Conservation (phyloP, 2,888 invertebrate species). For the Piscicola geometra region DNA sequence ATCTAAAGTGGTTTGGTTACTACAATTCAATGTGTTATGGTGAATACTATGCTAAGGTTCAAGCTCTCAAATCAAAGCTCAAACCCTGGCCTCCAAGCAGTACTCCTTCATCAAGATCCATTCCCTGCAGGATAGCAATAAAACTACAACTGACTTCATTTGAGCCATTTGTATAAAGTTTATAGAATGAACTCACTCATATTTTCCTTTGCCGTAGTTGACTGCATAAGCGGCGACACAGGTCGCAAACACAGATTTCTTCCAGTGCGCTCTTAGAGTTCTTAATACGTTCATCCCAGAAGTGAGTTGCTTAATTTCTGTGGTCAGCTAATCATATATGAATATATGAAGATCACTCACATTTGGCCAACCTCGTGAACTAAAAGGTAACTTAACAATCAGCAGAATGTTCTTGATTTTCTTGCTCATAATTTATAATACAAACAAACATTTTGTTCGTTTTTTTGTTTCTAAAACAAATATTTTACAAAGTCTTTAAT, state of each 20-base stretch:
- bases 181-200: not conserved
- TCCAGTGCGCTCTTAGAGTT: not conserved
- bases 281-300: not conserved
- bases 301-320: too few relatives aligned
- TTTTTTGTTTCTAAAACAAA: too few relatives aligned
- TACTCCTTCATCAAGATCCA: constrained; percentile 8
- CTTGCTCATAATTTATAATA: too few relatives aligned
- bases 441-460: too few relatives aligned
- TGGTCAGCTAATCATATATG: too few relatives aligned
- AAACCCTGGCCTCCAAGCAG: constrained; percentile 7
- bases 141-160: not conserved
- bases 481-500: too few relatives aligned
- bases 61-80: constrained; percentile 7
- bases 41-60: too few relatives aligned
- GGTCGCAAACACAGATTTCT: not conserved
- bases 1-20: too few relatives aligned
- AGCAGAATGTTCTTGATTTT: too few relatives aligned
- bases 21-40: not conserved
- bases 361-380: too few relatives aligned
- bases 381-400: too few relatives aligned
- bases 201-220: not conserved
- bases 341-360: too few relatives aligned
- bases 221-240: not conserved
- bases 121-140: not conserved
- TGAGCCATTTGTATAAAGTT: not conserved